Percentiles rank a stretch among this genome's conserved stretches.
Evolutionary conservation across 2,888 invertebrate species (phyloP).

Genomic region (Drosophila subquinaria): DNA sequence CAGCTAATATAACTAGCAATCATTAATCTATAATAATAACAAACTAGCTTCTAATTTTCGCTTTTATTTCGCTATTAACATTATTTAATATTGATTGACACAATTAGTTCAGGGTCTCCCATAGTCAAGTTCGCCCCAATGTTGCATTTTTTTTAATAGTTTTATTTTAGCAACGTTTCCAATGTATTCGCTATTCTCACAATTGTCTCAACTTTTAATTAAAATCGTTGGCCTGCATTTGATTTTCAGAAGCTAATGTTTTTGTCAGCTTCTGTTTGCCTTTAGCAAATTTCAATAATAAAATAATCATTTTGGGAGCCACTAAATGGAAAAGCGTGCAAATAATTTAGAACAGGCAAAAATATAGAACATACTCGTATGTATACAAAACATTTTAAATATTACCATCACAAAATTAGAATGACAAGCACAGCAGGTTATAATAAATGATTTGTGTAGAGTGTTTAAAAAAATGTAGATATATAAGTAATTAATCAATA

Average conservation of each 20-base stretch:
- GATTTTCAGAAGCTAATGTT: constrained; percentile 15
- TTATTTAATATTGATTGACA: too few species aligned
- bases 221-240: constrained; percentile 20
- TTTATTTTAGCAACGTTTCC: constrained; percentile 3
- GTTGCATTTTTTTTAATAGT: neutral
- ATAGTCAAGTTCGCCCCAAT: too few species aligned
- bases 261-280: constrained; percentile 22
- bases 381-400: neutral
- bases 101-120: too few species aligned
- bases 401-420: neutral
- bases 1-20: too few species aligned
- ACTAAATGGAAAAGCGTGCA: neutral
- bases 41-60: too few species aligned
- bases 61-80: too few species aligned
- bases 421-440: too few species aligned
- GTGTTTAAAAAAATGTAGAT: too few species aligned
- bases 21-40: too few species aligned
- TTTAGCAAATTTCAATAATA: constrained; percentile 5
- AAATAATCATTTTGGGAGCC: constrained; percentile 11
- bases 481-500: too few species aligned
- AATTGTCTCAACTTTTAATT: constrained; percentile 32
- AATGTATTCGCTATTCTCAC: neutral
- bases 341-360: neutral
- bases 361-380: neutral
- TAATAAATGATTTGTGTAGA: too few species aligned